Evolutionary conservation across 2,888 invertebrate species (phyloP), one percentile per base, ranked within the genome.

Genomic region (Eudiplozoon nipponicum): DNA sequence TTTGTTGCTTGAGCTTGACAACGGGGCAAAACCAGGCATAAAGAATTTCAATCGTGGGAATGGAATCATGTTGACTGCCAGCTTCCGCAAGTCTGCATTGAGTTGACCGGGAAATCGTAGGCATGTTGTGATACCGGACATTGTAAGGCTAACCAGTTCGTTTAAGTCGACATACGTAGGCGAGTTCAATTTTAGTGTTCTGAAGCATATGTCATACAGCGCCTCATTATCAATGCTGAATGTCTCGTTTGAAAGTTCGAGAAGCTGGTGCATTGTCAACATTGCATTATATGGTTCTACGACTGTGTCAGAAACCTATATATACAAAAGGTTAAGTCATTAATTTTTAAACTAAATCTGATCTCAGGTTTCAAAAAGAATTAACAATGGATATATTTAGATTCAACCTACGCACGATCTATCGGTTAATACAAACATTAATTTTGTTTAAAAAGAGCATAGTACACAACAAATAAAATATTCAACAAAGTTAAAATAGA

Each of bases 11-110:
- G 77, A 69, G 2, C 74, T 74, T 18, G 78, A 78, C 23, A 84
- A 65, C 64, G 31, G 78, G 72, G 52, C 77, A 67, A 66, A 80
- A 69, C 75, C 78, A 36, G 76, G 74, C 64, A 77, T 74, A 56
- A 76, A 76, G 65, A 76, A 76, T 17, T 40, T 36, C 3, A 40
- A 21, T 13, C 40, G 38, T 7, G 37, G 40, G 20, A 40, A 40
- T 17, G 40, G 40, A 2, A 40, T 37, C 40, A 40, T 40, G 22
- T 40, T 41, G 5, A 41, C 42, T 13, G 39, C 42, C 28, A 41
- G 22, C 33, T 41, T 41, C 4, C 39, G 13, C n/a, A 41, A 19
- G 23, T 40, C 40, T 11, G 40, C 40, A 38, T 40, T 40, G 13
- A 40, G 28, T 23, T 41, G 41, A 33, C 41, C 17, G 2, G 39